phyloP scores from a whole-genome alignment of 2,888 invertebrate species.

The Drosophila neonasuta region DNA sequence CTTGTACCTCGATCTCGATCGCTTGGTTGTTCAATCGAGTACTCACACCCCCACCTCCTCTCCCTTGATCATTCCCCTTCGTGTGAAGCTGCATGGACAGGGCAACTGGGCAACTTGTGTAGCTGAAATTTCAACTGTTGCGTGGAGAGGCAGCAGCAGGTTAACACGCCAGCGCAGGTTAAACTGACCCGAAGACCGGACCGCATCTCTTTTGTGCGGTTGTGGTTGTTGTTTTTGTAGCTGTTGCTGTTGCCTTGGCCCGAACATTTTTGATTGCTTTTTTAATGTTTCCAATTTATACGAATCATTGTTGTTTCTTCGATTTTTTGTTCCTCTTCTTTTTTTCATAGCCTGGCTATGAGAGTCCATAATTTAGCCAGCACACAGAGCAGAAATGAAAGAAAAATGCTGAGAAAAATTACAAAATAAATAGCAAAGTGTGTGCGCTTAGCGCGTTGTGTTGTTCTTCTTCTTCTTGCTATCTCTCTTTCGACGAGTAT shows the following conservation, averaged over 20 bases:
- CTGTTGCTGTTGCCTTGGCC: slow-evolving; percentile 64
- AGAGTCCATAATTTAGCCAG: slow-evolving; percentile 75
- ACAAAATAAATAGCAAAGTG: slow-evolving; percentile 70
- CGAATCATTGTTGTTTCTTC: slow-evolving; percentile 74
- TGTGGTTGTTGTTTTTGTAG: slow-evolving; percentile 1
- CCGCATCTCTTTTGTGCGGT: slow-evolving; percentile 53
- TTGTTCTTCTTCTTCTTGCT: neutral
- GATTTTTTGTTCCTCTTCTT: slow-evolving; percentile 10
- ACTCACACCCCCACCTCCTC: slow-evolving; percentile 4
- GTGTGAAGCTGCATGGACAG: slow-evolving; percentile 69
- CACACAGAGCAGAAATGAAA: slow-evolving; percentile 34
- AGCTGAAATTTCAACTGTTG: slow-evolving; percentile 49
- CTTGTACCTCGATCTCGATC: slow-evolving; percentile 56
- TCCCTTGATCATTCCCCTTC: slow-evolving; percentile 17
- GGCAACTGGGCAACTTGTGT: slow-evolving; percentile 13
- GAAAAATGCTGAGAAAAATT: slow-evolving; percentile 66
- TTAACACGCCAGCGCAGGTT: slow-evolving; percentile 76
- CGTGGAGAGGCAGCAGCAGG: slow-evolving; percentile 60
- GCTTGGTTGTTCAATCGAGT: slow-evolving; percentile 62
- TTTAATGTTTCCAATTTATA: slow-evolving; percentile 77
- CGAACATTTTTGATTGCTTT: slow-evolving; percentile 76
- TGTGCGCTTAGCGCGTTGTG: slow-evolving; percentile 1
- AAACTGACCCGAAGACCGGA: slow-evolving; percentile 67
- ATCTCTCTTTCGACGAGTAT: slow-evolving; percentile 20
- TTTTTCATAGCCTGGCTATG: slow-evolving; percentile 28